Percentiles rank a stretch among this genome's conserved stretches.
Conservation (phyloP, 1,140 invertebrate species). For the Elymnias hypermnestra region DNA sequence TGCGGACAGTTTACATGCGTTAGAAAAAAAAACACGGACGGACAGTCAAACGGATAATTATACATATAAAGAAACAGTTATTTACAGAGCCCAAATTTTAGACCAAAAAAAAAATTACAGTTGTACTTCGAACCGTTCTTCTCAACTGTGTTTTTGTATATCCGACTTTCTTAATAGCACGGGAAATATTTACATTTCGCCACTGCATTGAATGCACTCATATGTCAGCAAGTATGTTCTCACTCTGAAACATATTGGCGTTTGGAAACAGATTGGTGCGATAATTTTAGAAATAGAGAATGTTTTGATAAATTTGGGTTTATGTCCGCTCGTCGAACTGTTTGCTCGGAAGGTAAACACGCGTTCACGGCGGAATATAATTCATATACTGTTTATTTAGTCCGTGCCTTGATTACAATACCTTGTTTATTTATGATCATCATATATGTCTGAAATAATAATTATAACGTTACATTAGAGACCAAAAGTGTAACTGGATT, state of each 20-base stretch:
- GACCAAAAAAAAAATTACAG: too few species aligned
- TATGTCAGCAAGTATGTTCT: background rate
- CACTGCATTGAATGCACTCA: background rate
- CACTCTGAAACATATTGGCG: slow-evolving; percentile 7
- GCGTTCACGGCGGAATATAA: background rate
- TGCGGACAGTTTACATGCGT: too few species aligned
- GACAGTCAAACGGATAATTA: too few species aligned
- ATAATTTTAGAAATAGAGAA: slow-evolving; percentile 35
- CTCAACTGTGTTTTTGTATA: too few species aligned
- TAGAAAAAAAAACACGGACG: too few species aligned
- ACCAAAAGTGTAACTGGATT: background rate
- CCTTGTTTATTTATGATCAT: too few species aligned
- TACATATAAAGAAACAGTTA: too few species aligned
- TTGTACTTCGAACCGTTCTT: too few species aligned
- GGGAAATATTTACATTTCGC: too few species aligned
- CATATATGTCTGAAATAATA: background rate
- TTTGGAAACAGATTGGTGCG: slow-evolving; percentile 18
- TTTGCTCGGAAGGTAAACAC: background rate
- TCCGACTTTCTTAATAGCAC: too few species aligned
- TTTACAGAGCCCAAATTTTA: too few species aligned
- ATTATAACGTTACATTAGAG: background rate
- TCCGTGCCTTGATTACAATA: background rate
- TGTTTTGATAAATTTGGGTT: slow-evolving; percentile 37
- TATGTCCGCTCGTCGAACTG: slow-evolving; percentile 21
- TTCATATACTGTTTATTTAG: background rate